Evolutionary conservation across 2,888 invertebrate genomes (phyloP).

Genomic region (Panorpa germanica): DNA sequence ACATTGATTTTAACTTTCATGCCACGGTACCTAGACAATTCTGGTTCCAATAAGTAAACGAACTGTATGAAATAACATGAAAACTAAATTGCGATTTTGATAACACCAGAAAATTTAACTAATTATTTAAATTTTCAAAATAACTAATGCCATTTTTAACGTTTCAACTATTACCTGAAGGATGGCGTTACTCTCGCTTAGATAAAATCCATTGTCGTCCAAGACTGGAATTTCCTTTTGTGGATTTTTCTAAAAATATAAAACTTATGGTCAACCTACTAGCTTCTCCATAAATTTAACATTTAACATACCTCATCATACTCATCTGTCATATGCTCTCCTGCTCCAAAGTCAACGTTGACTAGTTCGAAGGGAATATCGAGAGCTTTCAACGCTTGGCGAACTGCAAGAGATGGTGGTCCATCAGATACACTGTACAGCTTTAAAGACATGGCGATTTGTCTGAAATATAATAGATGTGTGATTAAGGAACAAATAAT

Average conservation of each 20-base stretch:
- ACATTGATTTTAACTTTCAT: too few species aligned
- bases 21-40: too few species aligned
- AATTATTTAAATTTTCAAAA: not conserved
- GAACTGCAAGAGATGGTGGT: conserved; percentile 56
- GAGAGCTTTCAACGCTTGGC: conserved; percentile 43
- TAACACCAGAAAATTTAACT: not conserved
- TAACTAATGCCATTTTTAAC: not conserved
- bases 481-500: too few species aligned
- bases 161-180: conserved; percentile 19
- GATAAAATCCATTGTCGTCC: conserved; percentile 57
- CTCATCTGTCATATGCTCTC: conserved; percentile 55
- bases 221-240: conserved; percentile 63
- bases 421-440: conserved; percentile 59
- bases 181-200: conserved; percentile 55
- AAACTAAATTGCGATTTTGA: not conserved
- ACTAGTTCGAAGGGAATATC: conserved; percentile 42
- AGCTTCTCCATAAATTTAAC: conserved; percentile 2
- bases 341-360: conserved; percentile 45
- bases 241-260: conserved; percentile 42
- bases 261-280: not conserved
- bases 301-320: conserved; percentile 37
- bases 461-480: too few species aligned
- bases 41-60: too few species aligned
- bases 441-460: too few species aligned
- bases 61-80: too few species aligned